A percentile compares a stretch with the other conserved stretches of the same genome.
phyloP scores from a whole-genome alignment of 2,113 vertebrate genomes.

The Pygathrix nemaeus region DNA sequence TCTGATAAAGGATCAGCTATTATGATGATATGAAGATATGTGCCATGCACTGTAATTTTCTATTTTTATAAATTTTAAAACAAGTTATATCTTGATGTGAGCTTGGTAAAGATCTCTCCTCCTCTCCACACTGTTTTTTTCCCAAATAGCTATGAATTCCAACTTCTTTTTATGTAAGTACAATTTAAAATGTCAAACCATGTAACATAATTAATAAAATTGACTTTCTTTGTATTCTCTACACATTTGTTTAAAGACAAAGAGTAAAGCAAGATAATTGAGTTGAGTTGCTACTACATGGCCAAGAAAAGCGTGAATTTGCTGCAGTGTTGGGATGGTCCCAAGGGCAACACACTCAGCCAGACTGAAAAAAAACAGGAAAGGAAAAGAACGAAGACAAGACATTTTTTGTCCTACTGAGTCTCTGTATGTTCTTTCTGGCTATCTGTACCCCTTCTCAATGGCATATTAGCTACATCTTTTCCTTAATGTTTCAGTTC shows the following conservation, averaged over 20 bases:
- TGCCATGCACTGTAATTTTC: not conserved
- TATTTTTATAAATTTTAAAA: not conserved
- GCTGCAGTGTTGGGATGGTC: not conserved
- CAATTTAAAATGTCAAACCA: not conserved
- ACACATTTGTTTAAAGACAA: not conserved
- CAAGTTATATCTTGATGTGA: not conserved
- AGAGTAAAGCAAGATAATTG: not conserved
- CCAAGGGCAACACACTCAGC: not conserved
- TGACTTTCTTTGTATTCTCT: not conserved
- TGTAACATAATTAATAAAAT: not conserved
- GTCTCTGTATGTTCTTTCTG: not conserved
- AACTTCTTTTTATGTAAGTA: not conserved
- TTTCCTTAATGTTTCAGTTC: not conserved
- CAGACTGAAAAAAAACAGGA: not conserved
- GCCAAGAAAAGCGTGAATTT: not conserved
- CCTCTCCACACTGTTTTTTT: fast-evolving
- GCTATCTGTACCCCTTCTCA: not conserved
- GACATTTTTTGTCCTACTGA: not conserved
- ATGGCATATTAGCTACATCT: not conserved
- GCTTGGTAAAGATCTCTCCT: not conserved
- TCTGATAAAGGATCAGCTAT: not conserved
- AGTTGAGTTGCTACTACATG: not conserved
- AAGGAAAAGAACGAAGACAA: not conserved
- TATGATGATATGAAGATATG: not conserved
- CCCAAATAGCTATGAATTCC: not conserved